Base-by-base conservation (phyloP, 2,888 invertebrate genomes). In the Andrena marginata region DNA sequence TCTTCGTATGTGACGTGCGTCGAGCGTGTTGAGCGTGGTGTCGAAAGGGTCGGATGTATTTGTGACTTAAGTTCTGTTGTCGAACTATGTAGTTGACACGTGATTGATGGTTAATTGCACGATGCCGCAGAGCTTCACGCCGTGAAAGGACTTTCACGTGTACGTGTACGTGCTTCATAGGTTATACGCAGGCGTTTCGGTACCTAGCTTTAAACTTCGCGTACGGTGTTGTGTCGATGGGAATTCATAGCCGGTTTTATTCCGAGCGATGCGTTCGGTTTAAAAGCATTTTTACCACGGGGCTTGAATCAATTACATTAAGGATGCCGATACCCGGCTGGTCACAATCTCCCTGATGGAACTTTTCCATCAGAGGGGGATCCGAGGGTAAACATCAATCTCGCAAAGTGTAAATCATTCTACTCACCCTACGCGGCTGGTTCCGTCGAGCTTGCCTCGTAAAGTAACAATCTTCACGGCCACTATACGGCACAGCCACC, bases 401-500 rank as follows among this genome's bases (percentile, higher is more conserved):
- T 63, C 33, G 20, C 5, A n/a, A 74, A 48, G 49, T 74, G 56
- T n/a, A 54, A 77, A 71, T 82, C 31, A 35, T 67, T 54, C 26
- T 16, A 76, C 84, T 84, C 79, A 84, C 84, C 59, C 51, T 84
- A 69, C 56, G 63, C 62, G 42, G 62, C 56, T 70, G 69, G 72
- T 65, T 60, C 69, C 65, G 49, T 23, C 64, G 74, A 49, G 62
- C 35, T 26, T 56, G 60, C 31, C 49, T 75, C 72, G 65, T 49
- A 67, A 26, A 56, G 59, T 65, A 70, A 76, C 49, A 79, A 76
- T 76, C 79, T 79, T 83, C 67, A 63, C 72, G 69, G 78, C 13
- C 75, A 84, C 82, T 67, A 33, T 56, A 26, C 56, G 10, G 59
- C 71, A 80, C 85, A 67, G 69, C 76, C 77, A 79, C 85, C 59